Percentiles rank a stretch among this genome's conserved stretches.
Conservation (phyloP, 2,888 invertebrate genomes). For the Oxycera nigricornis region DNA sequence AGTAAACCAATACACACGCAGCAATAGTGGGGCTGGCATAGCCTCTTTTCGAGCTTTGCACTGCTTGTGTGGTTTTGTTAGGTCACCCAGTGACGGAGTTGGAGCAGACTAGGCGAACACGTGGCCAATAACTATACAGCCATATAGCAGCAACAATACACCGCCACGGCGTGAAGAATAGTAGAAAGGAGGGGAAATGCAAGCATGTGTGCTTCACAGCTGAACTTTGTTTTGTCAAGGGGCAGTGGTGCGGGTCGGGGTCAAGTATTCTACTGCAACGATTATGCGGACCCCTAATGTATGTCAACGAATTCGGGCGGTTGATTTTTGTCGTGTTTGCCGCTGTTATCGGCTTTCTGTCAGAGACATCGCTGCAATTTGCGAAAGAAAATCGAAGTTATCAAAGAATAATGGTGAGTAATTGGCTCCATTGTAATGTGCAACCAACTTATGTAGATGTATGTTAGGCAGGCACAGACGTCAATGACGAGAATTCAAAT, state of each 20-base stretch:
- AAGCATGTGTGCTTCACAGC: not conserved
- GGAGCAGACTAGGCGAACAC: constrained; percentile 28
- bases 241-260: not conserved
- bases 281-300: constrained; percentile 34
- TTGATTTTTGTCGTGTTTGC: not conserved
- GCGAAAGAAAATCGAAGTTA: not conserved
- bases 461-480: not conserved
- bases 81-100: constrained; percentile 19
- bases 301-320: constrained; percentile 19
- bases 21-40: too few species aligned
- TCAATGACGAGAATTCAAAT: not conserved
- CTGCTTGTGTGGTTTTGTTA: constrained; percentile 17
- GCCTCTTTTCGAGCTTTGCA: too few species aligned
- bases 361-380: not conserved
- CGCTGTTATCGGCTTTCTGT: not conserved
- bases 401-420: constrained; percentile 7
- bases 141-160: not conserved
- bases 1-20: not conserved
- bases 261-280: constrained; percentile 27
- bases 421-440: constrained; percentile 15
- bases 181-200: not conserved
- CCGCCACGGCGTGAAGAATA: not conserved
- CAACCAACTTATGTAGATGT: not conserved
- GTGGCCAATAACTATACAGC: constrained; percentile 13
- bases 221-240: not conserved